phyloP scores from a whole-genome alignment of 2,797 vertebrate species.

The Anableps anableps region DNA sequence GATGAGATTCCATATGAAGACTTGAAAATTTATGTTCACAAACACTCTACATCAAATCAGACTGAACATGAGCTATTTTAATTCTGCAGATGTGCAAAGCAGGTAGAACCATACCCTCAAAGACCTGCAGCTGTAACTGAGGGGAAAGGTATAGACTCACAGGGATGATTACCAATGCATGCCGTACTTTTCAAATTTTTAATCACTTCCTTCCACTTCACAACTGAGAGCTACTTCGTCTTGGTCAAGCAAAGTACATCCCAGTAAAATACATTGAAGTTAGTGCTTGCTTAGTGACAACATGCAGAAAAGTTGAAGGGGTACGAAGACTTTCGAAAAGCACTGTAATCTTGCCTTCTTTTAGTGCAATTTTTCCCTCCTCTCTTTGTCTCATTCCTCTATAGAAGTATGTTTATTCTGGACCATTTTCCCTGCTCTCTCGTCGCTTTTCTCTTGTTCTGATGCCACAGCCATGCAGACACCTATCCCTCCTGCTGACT shows the following conservation, averaged over 20 bases:
- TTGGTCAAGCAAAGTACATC: background rate
- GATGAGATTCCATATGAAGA: background rate
- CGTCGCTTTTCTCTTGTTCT: conserved; percentile 68
- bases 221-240: background rate
- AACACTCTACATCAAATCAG: background rate
- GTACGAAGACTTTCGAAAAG: background rate
- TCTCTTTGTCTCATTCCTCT: conserved; percentile 36
- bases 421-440: conserved; percentile 53
- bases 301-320: background rate
- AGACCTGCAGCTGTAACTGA: background rate
- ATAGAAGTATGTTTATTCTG: conserved; percentile 47
- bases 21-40: background rate
- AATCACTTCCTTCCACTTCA: background rate
- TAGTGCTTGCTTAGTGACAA: background rate
- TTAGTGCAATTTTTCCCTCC: conserved; percentile 16
- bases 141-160: background rate
- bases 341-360: conserved; percentile 9
- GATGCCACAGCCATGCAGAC: conserved; percentile 82
- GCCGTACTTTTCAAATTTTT: background rate
- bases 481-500: conserved; percentile 86
- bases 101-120: background rate
- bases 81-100: background rate
- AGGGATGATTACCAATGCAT: background rate
- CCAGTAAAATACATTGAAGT: background rate
- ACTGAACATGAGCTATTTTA: background rate